Percentiles rank a stretch among this genome's conserved stretches.
Evolutionary conservation across 2,113 vertebrate genomes (phyloP).

Genomic region (Oceanites oceanicus): DNA sequence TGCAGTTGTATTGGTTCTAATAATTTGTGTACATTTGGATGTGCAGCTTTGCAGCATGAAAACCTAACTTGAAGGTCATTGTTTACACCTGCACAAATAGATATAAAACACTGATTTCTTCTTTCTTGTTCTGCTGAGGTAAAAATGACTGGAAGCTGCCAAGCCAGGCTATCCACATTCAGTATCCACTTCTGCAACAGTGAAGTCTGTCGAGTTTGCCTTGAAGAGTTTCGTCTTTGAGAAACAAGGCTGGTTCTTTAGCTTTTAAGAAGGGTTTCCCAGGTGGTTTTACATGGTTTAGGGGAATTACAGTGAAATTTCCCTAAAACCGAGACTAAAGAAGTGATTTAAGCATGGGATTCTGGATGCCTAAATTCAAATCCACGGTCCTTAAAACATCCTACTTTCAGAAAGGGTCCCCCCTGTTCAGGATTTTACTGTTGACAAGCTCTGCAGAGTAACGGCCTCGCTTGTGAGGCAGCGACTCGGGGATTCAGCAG

Average conservation of each 20-base stretch:
- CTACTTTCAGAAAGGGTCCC: not conserved
- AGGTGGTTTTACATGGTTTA: not conserved
- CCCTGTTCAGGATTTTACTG: not conserved
- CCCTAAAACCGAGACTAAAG: not conserved
- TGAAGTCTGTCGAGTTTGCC: not conserved
- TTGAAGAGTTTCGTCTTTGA: not conserved
- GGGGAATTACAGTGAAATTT: not conserved
- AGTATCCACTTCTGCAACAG: not conserved
- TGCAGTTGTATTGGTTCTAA: not conserved
- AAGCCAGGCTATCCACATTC: not conserved
- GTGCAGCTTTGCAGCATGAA: not conserved
- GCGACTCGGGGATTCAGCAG: fast-evolving
- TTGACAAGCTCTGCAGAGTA: not conserved
- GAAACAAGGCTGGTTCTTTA: not conserved
- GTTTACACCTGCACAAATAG: not conserved
- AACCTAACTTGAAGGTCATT: not conserved
- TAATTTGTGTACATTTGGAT: not conserved
- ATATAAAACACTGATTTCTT: not conserved
- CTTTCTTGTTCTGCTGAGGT: not conserved
- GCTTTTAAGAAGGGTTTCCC: not conserved
- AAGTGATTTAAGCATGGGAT: not conserved
- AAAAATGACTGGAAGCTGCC: not conserved
- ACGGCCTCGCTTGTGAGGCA: not conserved
- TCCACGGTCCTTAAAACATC: not conserved
- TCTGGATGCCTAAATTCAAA: not conserved